Evolutionary conservation across 2,888 invertebrate genomes (phyloP).

Genomic region (Noctuana brunneofusca): DNA sequence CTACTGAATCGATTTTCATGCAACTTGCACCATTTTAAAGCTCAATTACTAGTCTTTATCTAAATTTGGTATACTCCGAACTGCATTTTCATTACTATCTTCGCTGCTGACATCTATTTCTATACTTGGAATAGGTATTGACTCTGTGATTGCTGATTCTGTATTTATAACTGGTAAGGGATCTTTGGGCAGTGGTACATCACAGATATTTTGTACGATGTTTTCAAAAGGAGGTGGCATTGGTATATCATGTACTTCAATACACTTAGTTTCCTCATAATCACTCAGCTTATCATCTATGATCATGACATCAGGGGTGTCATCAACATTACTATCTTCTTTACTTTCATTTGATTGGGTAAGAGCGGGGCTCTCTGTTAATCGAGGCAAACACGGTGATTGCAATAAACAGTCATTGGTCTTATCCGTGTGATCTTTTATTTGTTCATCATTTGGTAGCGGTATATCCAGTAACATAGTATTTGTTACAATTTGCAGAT

Average conservation of each 20-base stretch:
- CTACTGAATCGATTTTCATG: too few relatives aligned
- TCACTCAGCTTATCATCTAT: slow-evolving; percentile 52
- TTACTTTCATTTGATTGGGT: slow-evolving; percentile 49
- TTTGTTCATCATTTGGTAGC: slow-evolving; percentile 62
- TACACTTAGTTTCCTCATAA: slow-evolving; percentile 55
- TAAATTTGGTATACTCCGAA: slow-evolving; percentile 89
- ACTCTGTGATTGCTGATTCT: slow-evolving; percentile 65
- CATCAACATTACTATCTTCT: slow-evolving; percentile 42
- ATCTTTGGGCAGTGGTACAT: slow-evolving; percentile 71
- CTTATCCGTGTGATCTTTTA: slow-evolving; percentile 51
- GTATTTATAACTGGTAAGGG: slow-evolving; percentile 57
- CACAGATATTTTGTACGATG: slow-evolving; percentile 66
- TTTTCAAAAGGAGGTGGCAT: slow-evolving; percentile 69
- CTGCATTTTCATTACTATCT: slow-evolving; percentile 89
- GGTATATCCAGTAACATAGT: slow-evolving; percentile 68
- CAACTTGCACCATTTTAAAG: too few relatives aligned
- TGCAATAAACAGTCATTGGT: slow-evolving; percentile 68
- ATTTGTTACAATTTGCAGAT: slow-evolving; percentile 56
- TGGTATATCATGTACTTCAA: slow-evolving; percentile 69
- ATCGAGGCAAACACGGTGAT: slow-evolving; percentile 85
- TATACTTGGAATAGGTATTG: slow-evolving; percentile 86
- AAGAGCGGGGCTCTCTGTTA: slow-evolving; percentile 85
- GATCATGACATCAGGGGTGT: slow-evolving; percentile 40
- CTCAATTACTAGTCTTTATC: slow-evolving; percentile 60
- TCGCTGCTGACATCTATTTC: slow-evolving; percentile 55